Percentiles rank a stretch among this genome's conserved stretches.
phyloP scores from a whole-genome alignment of 2,888 invertebrate species.

The Helicoverpa assulta region DNA sequence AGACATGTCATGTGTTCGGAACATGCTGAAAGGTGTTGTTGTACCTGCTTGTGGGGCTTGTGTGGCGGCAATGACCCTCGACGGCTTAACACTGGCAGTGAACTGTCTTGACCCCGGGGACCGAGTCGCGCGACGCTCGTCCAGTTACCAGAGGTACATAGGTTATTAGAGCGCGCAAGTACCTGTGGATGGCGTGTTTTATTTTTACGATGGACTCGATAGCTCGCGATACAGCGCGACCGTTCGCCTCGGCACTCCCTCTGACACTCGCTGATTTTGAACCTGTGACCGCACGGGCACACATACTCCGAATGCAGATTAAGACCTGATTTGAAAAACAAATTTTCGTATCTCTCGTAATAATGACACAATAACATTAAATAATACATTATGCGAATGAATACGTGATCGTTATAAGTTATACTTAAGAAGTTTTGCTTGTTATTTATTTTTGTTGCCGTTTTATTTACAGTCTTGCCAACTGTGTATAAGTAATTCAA shows the following conservation, averaged over 20 bases:
- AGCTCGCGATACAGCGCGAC: constrained; percentile 68
- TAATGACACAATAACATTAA: constrained; percentile 8
- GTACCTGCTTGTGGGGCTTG: constrained; percentile 66
- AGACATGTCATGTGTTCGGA: constrained; percentile 24
- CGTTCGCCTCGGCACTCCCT: constrained; percentile 73
- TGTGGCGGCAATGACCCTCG: constrained; percentile 75
- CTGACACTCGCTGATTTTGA: constrained; percentile 69
- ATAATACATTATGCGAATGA: constrained; percentile 12
- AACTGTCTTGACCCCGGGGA: constrained; percentile 76
- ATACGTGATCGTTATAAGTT: constrained; percentile 12
- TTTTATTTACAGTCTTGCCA: background rate
- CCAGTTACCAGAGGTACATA: constrained; percentile 63
- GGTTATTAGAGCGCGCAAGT: constrained; percentile 71
- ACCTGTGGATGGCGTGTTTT: constrained; percentile 54
- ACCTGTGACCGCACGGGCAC: constrained; percentile 60
- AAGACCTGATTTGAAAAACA: constrained; percentile 23
- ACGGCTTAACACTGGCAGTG: constrained; percentile 72
- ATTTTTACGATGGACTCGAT: constrained; percentile 35
- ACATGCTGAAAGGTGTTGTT: constrained; percentile 54
- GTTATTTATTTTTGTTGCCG: background rate
- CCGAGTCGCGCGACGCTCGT: constrained; percentile 62
- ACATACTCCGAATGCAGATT: constrained; percentile 49
- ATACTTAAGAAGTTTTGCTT: background rate
- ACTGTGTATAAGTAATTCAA: background rate
- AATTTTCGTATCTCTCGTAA: constrained; percentile 24